Percentiles rank a stretch among this genome's conserved stretches.
These are phyloP conservation scores for Parnassius orleans DNA, from an alignment of 2,888 invertebrate species.

Conservation along the genomic window DNA sequence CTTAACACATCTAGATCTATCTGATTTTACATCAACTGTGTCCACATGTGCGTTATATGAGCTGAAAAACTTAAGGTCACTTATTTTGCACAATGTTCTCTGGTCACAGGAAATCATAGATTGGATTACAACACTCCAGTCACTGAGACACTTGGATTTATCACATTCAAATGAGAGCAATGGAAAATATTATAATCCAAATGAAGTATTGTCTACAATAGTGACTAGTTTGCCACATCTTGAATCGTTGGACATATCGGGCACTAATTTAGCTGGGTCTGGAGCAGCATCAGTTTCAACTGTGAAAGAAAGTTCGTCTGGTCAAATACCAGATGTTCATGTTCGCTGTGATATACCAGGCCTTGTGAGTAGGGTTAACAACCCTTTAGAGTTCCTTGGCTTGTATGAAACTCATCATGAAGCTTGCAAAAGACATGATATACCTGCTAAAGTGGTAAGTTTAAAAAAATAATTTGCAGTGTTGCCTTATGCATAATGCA, in stretches of 20 bases:
- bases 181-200: conserved; percentile 88
- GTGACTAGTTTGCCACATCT: conserved; percentile 87
- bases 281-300: conserved; percentile 58
- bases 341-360: conserved; percentile 91
- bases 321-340: conserved; percentile 45
- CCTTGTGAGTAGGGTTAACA: conserved; percentile 86
- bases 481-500: no score
- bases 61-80: conserved; percentile 84
- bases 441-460: conserved; percentile 92
- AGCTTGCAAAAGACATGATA: conserved; percentile 94
- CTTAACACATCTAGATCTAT: conserved; percentile 86
- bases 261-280: conserved; percentile 95
- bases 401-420: conserved; percentile 94
- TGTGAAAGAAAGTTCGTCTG: conserved; percentile 37
- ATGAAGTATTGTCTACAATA: conserved; percentile 85
- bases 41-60: conserved; percentile 84
- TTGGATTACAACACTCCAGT: conserved; percentile 80
- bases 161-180: conserved; percentile 87
- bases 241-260: conserved; percentile 94
- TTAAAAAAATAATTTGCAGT: background rate
- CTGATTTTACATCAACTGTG: conserved; percentile 83
- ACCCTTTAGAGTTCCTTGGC: conserved; percentile 93
- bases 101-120: conserved; percentile 82
- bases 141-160: conserved; percentile 89
- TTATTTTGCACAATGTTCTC: conserved; percentile 91